A percentile compares a stretch with the other conserved stretches of the same genome.
Evolutionary conservation across 2,797 vertebrate species (phyloP).

Genomic region (Phalanger gymnotis): DNA sequence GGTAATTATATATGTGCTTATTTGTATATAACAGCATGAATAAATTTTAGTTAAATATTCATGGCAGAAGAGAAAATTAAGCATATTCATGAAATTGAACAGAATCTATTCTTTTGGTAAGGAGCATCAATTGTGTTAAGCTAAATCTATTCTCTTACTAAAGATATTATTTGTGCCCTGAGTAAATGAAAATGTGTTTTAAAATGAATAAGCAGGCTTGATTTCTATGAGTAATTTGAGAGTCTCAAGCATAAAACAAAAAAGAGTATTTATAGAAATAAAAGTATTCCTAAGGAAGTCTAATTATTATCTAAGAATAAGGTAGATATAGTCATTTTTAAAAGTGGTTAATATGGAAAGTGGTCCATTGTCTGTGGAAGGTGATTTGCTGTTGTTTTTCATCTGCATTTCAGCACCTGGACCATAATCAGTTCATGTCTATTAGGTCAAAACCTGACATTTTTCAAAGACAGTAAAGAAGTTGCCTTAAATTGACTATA

Average conservation of each 20-base stretch:
- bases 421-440: background rate
- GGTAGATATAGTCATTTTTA: background rate
- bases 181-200: conserved; percentile 1
- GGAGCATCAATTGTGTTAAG: background rate
- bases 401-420: background rate
- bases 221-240: background rate
- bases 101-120: background rate
- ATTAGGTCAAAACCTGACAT: background rate
- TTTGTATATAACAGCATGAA: background rate
- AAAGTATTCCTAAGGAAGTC: background rate
- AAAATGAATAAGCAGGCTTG: background rate
- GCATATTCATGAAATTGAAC: background rate
- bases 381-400: background rate
- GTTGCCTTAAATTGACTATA: background rate
- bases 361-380: background rate
- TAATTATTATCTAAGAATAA: background rate
- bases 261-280: background rate
- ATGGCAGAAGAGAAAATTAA: background rate
- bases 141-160: background rate
- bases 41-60: background rate
- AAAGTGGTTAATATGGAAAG: background rate
- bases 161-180: background rate
- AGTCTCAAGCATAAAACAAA: background rate
- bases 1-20: background rate
- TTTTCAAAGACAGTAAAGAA: background rate